Evolutionary conservation across 2,113 vertebrate genomes (phyloP), one percentile per base, ranked within the genome.

Genomic region (Colaptes auratus): DNA sequence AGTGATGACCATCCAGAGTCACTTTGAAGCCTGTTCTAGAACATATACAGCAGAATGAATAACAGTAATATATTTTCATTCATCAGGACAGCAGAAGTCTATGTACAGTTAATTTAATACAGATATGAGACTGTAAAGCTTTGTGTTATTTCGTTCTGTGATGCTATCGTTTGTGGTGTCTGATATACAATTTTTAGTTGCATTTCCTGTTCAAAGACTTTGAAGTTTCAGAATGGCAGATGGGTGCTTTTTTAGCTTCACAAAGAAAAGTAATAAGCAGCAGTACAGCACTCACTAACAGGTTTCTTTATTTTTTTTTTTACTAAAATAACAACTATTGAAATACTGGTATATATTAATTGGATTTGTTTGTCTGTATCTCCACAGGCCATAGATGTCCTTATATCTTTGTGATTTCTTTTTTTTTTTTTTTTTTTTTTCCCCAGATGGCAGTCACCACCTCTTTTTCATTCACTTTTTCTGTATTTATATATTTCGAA

Each of bases 21-120:
- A 81, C 88, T 96, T 83, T 88, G 84, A 96, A 97, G 71, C 69
- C 86, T 96, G 50, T 96, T 92, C 91, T 89, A 95, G 93, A 96
- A 94, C 48, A 50, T 83, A 90, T 58, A 72, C 96, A 81, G 90
- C 69, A 89, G 79, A 86, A 86, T 92, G 75, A 96, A 88, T 94
- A 91, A 77, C 55, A 77, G 30, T 88, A 95, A 90, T 52, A 81
- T 25, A 79, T 95, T 96, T 86, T 87, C 64, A 80, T 93, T 97
- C 74, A 92, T 91, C 81, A 48, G 77, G 56, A 81, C 63, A 84
- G 52, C 83, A 82, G 15, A 82, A 93, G 86, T 95, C 63, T 93
- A 24, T 74, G 31, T 55, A 85, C 52, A 48, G 60, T 66, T 92
- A 84, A 56, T 66, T 92, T 84, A 56, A 16, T 86, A 55, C 36